phyloP scores from a whole-genome alignment of 2,888 invertebrate genomes.

The Catocala nupta region DNA sequence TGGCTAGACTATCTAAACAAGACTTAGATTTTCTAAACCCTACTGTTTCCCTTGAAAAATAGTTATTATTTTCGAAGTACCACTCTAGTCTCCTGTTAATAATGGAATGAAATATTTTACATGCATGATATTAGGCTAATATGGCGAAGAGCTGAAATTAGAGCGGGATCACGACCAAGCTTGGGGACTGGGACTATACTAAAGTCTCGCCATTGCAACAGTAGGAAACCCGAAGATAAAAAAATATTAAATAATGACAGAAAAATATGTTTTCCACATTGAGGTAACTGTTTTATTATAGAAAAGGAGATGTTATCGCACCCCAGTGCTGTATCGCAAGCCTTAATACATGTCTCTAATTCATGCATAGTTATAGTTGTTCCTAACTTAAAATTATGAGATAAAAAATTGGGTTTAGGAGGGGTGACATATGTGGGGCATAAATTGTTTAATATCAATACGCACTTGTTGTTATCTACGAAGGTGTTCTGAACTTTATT shows the following conservation, averaged over 20 bases:
- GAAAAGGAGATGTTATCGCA: conserved; percentile 22
- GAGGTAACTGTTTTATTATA: conserved; percentile 27
- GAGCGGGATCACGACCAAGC: background rate
- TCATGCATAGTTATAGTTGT: conserved; percentile 24
- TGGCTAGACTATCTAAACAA: background rate
- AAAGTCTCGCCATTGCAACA: conserved; percentile 20
- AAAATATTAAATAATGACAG: conserved; percentile 17
- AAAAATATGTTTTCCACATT: conserved; percentile 18
- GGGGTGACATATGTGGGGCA: too few species aligned
- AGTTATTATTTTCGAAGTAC: background rate
- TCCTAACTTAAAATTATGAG: too few species aligned
- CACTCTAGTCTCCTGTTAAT: conserved; percentile 1
- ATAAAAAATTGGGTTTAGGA: too few species aligned
- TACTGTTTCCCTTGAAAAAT: background rate
- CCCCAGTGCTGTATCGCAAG: conserved; percentile 26
- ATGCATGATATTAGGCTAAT: conserved; percentile 20
- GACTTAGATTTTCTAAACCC: conserved; percentile 2
- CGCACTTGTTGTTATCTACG: too few species aligned
- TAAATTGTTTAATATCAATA: too few species aligned
- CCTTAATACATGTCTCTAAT: conserved; percentile 18
- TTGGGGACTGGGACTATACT: conserved; percentile 23
- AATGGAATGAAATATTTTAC: conserved; percentile 1
- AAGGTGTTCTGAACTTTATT: too few species aligned
- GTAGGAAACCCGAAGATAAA: conserved; percentile 8
- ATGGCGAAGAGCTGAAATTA: background rate